Evolutionary conservation across 1,140 invertebrate species (phyloP), one percentile per base, ranked within the genome.

Genomic region (Brachionus paranguensis): DNA sequence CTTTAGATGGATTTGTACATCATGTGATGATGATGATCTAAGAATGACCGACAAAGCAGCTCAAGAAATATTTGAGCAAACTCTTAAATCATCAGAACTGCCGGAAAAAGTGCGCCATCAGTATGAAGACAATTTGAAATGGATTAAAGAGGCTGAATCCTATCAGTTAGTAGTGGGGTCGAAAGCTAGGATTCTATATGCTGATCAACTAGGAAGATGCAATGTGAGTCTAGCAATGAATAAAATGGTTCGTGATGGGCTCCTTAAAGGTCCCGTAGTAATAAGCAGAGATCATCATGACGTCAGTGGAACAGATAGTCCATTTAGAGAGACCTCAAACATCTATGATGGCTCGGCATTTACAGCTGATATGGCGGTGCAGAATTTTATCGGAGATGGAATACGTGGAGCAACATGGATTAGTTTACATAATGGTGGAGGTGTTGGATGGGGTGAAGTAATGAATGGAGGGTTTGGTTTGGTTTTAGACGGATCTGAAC

Each of bases 381-480:
- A 93, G 87, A 93, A 93, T 86, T 91, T 90, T 60, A 92, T 93
- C 84, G 93, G 93, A 3, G 91, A 92, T 86, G 89, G 92, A n/a
- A 91, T 92, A 85, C 88, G 93, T 53, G 92, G 92, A 24, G 93
- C 93, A 1, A 93, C 93, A 2, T 93, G 93, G 93, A 92, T 93
- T 10, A 91, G 92, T 14, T 86, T 93, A 10, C 93, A 93, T 86
- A 93, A 93, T 87, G 93, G 93, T 5, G 93, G 93, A 20, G 92
- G 92, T 24, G 92, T 92, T 45, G 92, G 93, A 84, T 93, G 92
- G 92, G 92, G 93, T 37, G 92, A 93, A 88, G 93, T 92, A 0
- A 92, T 93, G 7, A 93, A 93, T 87, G 93, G 93, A 55, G 92
- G 92, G 4, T 93, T 93, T 88, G 93, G 93, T 29, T 86, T 93